Base-by-base conservation (phyloP, 2,888 invertebrate species). In the Eupithecia vulgata region DNA sequence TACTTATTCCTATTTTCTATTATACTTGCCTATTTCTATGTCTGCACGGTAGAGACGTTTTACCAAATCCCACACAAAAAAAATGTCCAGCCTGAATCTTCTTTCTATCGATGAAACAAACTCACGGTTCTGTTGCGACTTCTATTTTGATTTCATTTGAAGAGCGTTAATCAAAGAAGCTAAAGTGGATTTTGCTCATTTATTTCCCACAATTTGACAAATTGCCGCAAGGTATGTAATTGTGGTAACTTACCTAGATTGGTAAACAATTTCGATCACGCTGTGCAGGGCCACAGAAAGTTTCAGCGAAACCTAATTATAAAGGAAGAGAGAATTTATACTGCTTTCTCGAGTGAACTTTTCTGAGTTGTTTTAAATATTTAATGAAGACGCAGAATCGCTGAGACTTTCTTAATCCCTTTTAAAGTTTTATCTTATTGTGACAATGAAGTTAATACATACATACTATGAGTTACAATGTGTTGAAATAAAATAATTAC, bases 401-500 rank as follows among this genome's bases (percentile, higher is more conserved):
- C 57, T 25, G 25, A 57, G 25, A 25, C 1, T 57, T 25, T 52
- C 21, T 4, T 25, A 52, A 57, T 57, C 25, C 25, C 12, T 25
- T 13, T 25, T 57, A 7, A 25, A 57, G 57, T 25, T 57, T 52
- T 52, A 52, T 52, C 21, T 21, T 3, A 52, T 12, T 12, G 21
- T 52, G 10, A 52, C 21, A 12, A 48, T n/a, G 21, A 52, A 52
- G n/a, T n/a, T n/a, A n/a, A n/a, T n/a, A n/a, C n/a, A n/a, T n/a
- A n/a, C n/a, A n/a, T n/a, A n/a, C n/a, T n/a, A n/a, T 48, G 17
- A 30, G 30, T 61, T 59, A 15, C 34, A 17, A 34, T 57, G 17
- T 34, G 61, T 34, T 61, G 8, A 15, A 34, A 34, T 68, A 25
- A 64, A 70, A n/a, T 42, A 34, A 80, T 72, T 80, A 81, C 78